Base-by-base conservation (phyloP, 53 echinoderm and acorn worm genomes). In the Actinopyga echinites region DNA sequence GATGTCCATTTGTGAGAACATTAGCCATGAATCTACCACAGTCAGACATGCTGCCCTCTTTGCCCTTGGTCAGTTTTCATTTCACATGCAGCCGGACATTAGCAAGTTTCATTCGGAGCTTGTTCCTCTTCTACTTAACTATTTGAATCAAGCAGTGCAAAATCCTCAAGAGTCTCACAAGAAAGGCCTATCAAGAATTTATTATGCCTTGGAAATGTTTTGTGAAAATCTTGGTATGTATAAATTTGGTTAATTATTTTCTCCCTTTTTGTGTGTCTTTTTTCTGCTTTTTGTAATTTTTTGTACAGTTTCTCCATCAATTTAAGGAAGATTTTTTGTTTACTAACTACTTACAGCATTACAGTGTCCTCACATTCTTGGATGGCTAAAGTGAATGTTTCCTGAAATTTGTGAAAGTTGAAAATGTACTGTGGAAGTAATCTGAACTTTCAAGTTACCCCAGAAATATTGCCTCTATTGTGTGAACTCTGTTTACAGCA, bases 151-250 rank as follows among this genome's bases (percentile, higher is more conserved):
- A 74, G 89, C 74, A 5, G 79, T 86, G 1, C 75, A 75, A 40
- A 77, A 95, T 19, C 67, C 82, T 59, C 92, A 86, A 5, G 92
- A 99, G 34, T 90, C 95, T 57, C 89, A 87, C 36, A 88, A 89
- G 11, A 95, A 82, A 49, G 95, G 91, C n/a, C 86, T 99, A 34
- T 94, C 97, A 1, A 90, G 90, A 69, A 99, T 92, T 45, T 99
- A 99, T 71, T 99, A 99, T 62, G 99, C 99, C 21, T 87, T 99
- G 54, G 99, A 99, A 49, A 99, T 92, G 92, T 99, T 99, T 83
- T 99, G 99, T 83, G 99, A 99, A 87, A 99, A 99, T 84, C 83
- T 99, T 60, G 92, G 99, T 92, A 67, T 81, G 83, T 62, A 25
- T 24, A 17, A 19, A 36, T 31, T 24, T 69, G 11, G 13, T 68